Percentiles rank a stretch among this genome's conserved stretches.
Evolutionary conservation across 2,113 vertebrate species (phyloP).

Genomic region (Acrocephalus arundinaceus): DNA sequence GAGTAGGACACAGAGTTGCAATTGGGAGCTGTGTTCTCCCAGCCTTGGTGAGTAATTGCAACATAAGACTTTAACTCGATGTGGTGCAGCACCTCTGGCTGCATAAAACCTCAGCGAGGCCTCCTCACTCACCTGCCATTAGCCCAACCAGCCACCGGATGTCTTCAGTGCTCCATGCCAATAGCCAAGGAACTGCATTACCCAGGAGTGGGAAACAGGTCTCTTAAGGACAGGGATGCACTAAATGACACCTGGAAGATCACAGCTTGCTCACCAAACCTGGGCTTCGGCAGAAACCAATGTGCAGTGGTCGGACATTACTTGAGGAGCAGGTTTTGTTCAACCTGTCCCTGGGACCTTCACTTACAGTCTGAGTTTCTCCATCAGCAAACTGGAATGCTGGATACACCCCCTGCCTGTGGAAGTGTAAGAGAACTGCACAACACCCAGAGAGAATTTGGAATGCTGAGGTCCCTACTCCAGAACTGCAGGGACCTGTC

Average conservation of each 20-base stretch:
- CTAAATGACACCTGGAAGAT: not conserved
- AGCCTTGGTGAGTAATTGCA: not conserved
- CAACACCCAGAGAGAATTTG: not conserved
- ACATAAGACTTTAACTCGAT: not conserved
- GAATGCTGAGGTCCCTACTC: not conserved
- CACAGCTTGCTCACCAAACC: not conserved
- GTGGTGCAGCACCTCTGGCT: not conserved
- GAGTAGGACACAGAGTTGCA: fast-evolving
- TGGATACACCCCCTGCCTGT: fast-evolving
- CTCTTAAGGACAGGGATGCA: not conserved
- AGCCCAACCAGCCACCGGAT: slow-evolving; percentile 58
- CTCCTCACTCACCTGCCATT: slow-evolving; percentile 21
- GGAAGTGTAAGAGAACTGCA: not conserved
- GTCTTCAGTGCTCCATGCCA: slow-evolving; percentile 61
- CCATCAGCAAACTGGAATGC: not conserved
- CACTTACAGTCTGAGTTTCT: not conserved
- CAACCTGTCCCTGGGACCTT: not conserved
- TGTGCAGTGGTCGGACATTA: fast-evolving
- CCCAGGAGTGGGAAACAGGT: not conserved
- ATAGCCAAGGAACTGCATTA: not conserved
- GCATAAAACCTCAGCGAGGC: not conserved
- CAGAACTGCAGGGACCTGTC: not conserved
- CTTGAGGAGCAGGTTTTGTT: not conserved
- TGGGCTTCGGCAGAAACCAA: not conserved
- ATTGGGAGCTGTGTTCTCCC: not conserved